A percentile compares a stretch with the other conserved stretches of the same genome.
These are phyloP conservation scores for Poeciliopsis turrubarensis DNA, from an alignment of 2,113 vertebrate genomes.

Conservation along the genomic window DNA sequence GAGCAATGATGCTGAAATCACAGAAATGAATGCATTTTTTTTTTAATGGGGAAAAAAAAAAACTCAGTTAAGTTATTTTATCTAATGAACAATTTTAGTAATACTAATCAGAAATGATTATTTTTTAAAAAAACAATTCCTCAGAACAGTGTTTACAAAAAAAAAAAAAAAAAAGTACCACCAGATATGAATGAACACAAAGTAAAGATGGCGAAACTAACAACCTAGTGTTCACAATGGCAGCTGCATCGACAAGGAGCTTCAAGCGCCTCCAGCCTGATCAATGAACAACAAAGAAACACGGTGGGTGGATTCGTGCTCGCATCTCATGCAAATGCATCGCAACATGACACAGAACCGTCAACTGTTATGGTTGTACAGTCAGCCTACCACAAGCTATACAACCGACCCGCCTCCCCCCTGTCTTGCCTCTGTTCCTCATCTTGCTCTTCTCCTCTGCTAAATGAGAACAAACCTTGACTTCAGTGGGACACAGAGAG, in stretches of 20 bases:
- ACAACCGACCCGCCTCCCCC: conserved; percentile 85
- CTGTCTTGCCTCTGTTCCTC: conserved; percentile 83
- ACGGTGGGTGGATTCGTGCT: conserved; percentile 71
- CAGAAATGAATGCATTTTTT: conserved; percentile 44
- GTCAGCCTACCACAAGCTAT: conserved; percentile 83
- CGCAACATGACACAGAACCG: conserved; percentile 73
- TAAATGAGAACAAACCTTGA: conserved; percentile 80
- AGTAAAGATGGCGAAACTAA: conserved; percentile 17
- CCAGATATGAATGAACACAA: conserved; percentile 35
- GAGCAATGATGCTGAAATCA: conserved; percentile 46
- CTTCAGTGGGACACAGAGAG: conserved; percentile 53
- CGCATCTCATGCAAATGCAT: conserved; percentile 73
- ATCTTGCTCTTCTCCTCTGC: conserved; percentile 85
- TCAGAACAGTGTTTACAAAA: background rate
- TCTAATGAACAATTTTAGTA: background rate
- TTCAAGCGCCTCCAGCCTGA: conserved; percentile 36
- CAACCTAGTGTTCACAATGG: conserved; percentile 51
- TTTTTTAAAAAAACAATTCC: background rate
- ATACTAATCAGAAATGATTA: background rate
- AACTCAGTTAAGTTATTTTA: conserved; percentile 1
- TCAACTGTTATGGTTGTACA: conserved; percentile 58
- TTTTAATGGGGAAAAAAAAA: conserved; percentile 4
- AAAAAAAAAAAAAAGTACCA: background rate
- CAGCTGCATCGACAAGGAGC: conserved; percentile 20
- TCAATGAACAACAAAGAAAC: conserved; percentile 54